Conservation (phyloP, 2,113 vertebrate species). For the Tylochromis polylepis region DNA sequence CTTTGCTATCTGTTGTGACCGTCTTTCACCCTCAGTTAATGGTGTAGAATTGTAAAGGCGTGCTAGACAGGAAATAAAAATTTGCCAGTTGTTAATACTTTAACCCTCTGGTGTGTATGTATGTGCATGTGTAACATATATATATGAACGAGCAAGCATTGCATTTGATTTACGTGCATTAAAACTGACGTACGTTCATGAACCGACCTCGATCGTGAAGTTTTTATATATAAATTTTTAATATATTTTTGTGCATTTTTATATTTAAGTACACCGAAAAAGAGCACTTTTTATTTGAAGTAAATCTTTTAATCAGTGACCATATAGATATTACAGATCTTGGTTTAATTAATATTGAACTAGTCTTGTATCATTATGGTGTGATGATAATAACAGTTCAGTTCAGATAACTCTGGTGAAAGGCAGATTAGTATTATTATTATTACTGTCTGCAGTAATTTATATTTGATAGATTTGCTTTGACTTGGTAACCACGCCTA, state of each 20-base stretch:
- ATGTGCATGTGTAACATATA: neutral
- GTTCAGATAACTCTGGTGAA: neutral
- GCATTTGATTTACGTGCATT: neutral
- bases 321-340: neutral
- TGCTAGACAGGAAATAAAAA: neutral
- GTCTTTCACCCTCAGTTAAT: neutral
- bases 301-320: neutral
- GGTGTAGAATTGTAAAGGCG: neutral
- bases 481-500: neutral
- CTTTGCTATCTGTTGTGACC: neutral
- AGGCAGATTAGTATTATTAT: neutral
- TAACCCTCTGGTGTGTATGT: neutral
- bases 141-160: neutral
- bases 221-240: rapidly evolving
- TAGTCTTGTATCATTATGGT: neutral
- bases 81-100: neutral
- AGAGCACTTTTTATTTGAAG: neutral
- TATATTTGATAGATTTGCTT: neutral
- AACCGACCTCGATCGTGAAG: neutral
- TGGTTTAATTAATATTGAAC: neutral
- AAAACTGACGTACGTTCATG: neutral
- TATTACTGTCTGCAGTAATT: neutral
- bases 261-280: neutral
- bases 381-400: neutral
- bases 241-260: neutral